These are phyloP conservation scores for Petrocephalus zakoni DNA, from an alignment of 2,113 vertebrate species.

Conservation along the genomic window DNA sequence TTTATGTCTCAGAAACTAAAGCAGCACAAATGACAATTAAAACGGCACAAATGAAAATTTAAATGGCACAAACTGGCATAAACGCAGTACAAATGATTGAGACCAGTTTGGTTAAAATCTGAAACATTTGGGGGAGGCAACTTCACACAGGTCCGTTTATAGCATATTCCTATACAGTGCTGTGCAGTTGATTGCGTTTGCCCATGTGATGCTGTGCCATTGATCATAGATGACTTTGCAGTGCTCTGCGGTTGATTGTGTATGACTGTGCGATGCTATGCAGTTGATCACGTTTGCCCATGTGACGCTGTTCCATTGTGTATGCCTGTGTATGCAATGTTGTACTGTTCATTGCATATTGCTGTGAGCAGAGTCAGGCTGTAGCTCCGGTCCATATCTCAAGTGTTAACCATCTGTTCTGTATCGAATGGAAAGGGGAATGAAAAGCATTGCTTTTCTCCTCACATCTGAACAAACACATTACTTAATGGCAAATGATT, in stretches of 20 bases:
- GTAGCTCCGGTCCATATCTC: background rate
- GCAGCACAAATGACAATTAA: too few relatives aligned
- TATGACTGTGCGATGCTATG: background rate
- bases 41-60: too few relatives aligned
- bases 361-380: background rate
- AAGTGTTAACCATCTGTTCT: background rate
- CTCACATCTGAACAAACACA: conserved; percentile 25
- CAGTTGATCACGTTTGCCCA: background rate
- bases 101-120: too few relatives aligned
- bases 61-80: too few relatives aligned
- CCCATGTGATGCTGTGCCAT: too few relatives aligned
- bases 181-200: too few relatives aligned
- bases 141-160: background rate
- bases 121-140: too few relatives aligned
- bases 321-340: too few relatives aligned
- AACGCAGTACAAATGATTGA: too few relatives aligned
- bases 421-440: conserved; percentile 14
- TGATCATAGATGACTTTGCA: background rate
- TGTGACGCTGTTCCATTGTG: background rate
- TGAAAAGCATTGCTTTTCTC: conserved; percentile 22
- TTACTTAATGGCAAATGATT: conserved; percentile 26
- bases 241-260: background rate
- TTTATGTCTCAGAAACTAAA: too few relatives aligned
- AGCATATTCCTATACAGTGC: too few relatives aligned
- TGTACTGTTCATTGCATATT: background rate